phyloP scores from a whole-genome alignment of 2,797 vertebrate species.

The Apogon talboti region DNA sequence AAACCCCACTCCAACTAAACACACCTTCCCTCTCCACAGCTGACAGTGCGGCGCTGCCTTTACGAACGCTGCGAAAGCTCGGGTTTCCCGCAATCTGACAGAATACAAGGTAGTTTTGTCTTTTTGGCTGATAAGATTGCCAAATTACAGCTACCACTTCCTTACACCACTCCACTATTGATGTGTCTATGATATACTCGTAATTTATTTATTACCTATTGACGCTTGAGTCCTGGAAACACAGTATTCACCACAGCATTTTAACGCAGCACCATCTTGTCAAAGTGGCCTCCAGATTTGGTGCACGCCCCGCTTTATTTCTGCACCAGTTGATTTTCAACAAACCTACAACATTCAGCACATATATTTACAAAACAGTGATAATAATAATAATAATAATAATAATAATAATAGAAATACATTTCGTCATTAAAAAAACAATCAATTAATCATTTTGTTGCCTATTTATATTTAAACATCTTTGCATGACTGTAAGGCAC shows the following conservation, averaged over 20 bases:
- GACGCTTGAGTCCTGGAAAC: background rate
- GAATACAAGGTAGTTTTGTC: too few species aligned
- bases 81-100: background rate
- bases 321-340: conserved; percentile 11
- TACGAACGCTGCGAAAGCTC: conserved; percentile 2
- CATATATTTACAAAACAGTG: background rate
- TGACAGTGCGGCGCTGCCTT: conserved; percentile 73
- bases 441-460: too few species aligned
- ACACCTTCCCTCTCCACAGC: conserved; percentile 69
- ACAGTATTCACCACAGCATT: background rate
- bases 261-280: conserved; percentile 49
- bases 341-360: background rate
- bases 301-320: conserved; percentile 27
- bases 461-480: background rate
- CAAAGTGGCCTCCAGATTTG: conserved; percentile 34
- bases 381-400: too few species aligned
- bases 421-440: too few species aligned
- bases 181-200: too few species aligned
- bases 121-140: too few species aligned
- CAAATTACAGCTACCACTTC: too few species aligned
- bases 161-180: too few species aligned
- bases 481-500: too few species aligned
- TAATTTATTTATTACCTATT: too few species aligned
- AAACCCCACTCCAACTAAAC: conserved; percentile 73
- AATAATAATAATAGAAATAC: too few species aligned